Evolutionary conservation across 2,797 vertebrate species (phyloP).

Genomic region (Syndactyla subalaris): DNA sequence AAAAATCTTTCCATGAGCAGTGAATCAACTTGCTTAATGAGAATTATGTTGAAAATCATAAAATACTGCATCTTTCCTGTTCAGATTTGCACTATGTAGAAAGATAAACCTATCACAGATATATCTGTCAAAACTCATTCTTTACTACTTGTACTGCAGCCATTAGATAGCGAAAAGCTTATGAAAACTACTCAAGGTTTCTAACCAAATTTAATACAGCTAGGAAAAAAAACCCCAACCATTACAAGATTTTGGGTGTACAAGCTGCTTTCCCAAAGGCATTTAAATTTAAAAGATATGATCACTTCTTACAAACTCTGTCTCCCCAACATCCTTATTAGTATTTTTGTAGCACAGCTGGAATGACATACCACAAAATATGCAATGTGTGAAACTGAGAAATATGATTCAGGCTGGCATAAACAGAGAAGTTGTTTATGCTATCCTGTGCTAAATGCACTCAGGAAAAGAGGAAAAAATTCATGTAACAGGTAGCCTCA

Average conservation of each 20-base stretch:
- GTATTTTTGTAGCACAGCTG: background rate
- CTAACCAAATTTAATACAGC: background rate
- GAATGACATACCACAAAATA: background rate
- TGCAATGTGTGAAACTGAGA: background rate
- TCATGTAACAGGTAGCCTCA: background rate
- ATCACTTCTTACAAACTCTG: background rate
- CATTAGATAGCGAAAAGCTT: slow-evolving; percentile 26
- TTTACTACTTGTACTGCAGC: slow-evolving; percentile 36
- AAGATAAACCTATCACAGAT: slow-evolving; percentile 46
- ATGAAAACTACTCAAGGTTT: slow-evolving; percentile 14
- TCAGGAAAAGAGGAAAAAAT: background rate
- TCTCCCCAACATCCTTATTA: background rate
- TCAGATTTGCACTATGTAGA: slow-evolving; percentile 29
- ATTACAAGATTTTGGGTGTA: background rate
- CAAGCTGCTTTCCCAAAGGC: background rate
- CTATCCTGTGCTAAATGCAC: background rate
- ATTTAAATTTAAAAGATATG: background rate
- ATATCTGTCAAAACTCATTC: slow-evolving; percentile 43
- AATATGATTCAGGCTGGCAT: background rate
- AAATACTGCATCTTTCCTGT: slow-evolving; percentile 5
- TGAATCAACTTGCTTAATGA: slow-evolving; percentile 29
- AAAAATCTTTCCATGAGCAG: background rate
- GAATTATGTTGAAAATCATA: background rate
- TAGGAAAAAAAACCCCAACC: rapidly evolving
- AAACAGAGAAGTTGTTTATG: background rate